Percentiles rank a stretch among this genome's conserved stretches.
Conservation (phyloP, 2,797 vertebrate species). For the Ptychadena robeensis region DNA sequence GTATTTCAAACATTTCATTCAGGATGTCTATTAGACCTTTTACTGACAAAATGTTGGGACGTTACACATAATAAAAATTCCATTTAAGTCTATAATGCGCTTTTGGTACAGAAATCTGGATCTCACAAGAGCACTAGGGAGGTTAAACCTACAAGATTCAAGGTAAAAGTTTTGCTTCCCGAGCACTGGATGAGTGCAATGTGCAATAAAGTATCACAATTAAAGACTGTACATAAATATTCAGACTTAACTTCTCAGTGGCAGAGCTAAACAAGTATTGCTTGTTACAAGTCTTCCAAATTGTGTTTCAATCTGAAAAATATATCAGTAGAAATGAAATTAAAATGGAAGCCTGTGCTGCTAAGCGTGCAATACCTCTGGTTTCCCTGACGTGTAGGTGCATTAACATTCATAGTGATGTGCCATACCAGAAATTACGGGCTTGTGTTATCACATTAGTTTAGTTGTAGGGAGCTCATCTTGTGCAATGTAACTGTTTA, state of each 20-base stretch:
- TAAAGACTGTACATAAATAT: conserved; percentile 13
- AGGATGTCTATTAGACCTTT: too few relatives aligned
- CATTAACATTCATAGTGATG: conserved; percentile 42
- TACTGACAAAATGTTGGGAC: too few relatives aligned
- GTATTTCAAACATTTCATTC: too few relatives aligned
- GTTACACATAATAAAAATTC: too few relatives aligned
- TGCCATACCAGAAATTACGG: conserved; percentile 28
- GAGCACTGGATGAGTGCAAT: not conserved
- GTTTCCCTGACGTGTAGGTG: conserved; percentile 13
- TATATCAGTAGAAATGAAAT: conserved; percentile 15
- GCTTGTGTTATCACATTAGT: conserved; percentile 14
- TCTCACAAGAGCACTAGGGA: too few relatives aligned
- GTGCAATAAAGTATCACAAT: conserved; percentile 16
- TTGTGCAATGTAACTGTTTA: conserved; percentile 39
- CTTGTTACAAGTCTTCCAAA: conserved; percentile 8
- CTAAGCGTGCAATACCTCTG: conserved; percentile 7
- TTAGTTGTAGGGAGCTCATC: conserved; percentile 2
- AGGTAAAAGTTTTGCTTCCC: too few relatives aligned
- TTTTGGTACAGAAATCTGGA: too few relatives aligned
- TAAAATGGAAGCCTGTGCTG: not conserved
- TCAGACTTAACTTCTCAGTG: not conserved
- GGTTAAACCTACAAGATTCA: too few relatives aligned
- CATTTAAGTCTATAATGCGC: too few relatives aligned
- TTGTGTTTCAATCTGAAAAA: conserved; percentile 21
- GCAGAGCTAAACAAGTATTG: conserved; percentile 2